These are phyloP conservation scores for Pseudopodoces humilis DNA, from an alignment of 2,113 vertebrate genomes.

Conservation along the genomic window DNA sequence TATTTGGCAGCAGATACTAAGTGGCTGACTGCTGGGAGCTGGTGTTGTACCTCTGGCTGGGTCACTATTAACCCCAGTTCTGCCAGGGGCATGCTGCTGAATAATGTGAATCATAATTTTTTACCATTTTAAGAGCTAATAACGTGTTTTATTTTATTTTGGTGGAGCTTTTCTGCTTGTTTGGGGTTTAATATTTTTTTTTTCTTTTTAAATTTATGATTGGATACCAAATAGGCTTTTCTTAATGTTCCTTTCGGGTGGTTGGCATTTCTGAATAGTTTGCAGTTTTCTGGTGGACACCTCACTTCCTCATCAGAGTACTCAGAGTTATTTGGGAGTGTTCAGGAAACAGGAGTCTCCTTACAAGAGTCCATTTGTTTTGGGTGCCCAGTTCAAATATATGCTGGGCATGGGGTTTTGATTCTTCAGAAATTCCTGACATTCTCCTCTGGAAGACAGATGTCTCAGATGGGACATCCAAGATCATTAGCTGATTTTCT, in stretches of 20 bases:
- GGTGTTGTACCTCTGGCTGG: neutral
- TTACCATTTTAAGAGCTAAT: neutral
- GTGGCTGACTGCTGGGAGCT: neutral
- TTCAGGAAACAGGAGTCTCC: neutral
- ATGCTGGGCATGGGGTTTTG: neutral
- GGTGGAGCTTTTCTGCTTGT: too few species aligned
- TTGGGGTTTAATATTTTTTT: fast-evolving
- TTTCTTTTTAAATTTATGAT: neutral
- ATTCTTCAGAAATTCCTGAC: neutral
- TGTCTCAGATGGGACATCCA: neutral
- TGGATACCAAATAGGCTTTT: neutral
- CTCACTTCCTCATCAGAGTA: neutral
- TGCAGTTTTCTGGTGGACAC: neutral
- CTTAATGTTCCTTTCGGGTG: neutral
- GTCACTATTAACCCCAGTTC: neutral
- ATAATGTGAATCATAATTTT: neutral
- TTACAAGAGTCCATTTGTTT: conserved; percentile 11
- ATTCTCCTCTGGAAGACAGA: neutral
- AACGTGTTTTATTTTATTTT: neutral
- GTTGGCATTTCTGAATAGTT: neutral
- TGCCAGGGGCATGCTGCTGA: neutral
- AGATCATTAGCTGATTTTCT: neutral
- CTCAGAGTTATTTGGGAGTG: neutral
- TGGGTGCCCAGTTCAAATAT: neutral
- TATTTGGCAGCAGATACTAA: neutral